These are phyloP conservation scores for Philotrypesis tridentata DNA, from an alignment of 1,140 invertebrate genomes.

Conservation along the genomic window DNA sequence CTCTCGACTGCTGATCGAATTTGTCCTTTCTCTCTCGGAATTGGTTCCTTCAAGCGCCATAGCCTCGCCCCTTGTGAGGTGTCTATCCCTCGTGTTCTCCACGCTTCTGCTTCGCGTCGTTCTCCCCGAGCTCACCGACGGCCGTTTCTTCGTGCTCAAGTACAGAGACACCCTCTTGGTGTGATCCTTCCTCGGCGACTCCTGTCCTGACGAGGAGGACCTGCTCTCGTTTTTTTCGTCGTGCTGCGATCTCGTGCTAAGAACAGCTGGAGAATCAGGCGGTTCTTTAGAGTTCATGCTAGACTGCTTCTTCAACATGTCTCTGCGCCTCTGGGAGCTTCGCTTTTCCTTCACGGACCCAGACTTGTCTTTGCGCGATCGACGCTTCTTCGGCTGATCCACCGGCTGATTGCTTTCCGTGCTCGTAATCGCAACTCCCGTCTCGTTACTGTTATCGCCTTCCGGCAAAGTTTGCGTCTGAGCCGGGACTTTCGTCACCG, in stretches of 20 bases:
- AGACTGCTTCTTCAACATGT: conserved; percentile 59
- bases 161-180: conserved; percentile 60
- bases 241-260: conserved; percentile 3
- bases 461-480: conserved; percentile 65
- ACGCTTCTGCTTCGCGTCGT: conserved; percentile 63
- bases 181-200: conserved; percentile 67
- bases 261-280: conserved; percentile 52
- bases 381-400: conserved; percentile 36
- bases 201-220: conserved; percentile 70
- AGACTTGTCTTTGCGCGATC: conserved; percentile 40
- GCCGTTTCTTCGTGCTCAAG: conserved; percentile 62
- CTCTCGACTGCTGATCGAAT: conserved; percentile 79
- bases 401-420: conserved; percentile 13
- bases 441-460: conserved; percentile 35
- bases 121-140: conserved; percentile 61
- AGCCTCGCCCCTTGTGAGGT: conserved; percentile 51
- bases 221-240: conserved; percentile 68
- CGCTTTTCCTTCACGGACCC: conserved; percentile 33
- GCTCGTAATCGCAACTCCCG: neutral
- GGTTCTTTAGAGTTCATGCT: conserved; percentile 56
- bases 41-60: conserved; percentile 64
- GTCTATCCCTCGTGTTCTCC: conserved; percentile 55
- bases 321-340: conserved; percentile 50
- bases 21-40: conserved; percentile 81
- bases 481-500: conserved; percentile 58